These are phyloP conservation scores for Chamaetylas fuelleborni DNA, from an alignment of 2,113 vertebrate species.

Conservation along the genomic window DNA sequence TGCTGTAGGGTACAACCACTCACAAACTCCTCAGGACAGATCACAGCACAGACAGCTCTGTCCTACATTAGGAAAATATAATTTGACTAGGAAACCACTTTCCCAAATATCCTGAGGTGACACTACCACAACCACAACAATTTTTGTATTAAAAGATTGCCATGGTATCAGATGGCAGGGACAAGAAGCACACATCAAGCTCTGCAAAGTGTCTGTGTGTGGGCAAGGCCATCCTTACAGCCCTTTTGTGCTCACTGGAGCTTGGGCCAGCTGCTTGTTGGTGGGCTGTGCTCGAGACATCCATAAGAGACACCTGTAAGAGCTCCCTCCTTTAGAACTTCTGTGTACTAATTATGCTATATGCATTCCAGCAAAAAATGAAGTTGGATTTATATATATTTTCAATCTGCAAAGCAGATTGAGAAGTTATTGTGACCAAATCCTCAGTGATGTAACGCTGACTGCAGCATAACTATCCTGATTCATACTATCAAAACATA, in stretches of 20 bases:
- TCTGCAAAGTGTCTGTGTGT: not conserved
- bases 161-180: not conserved
- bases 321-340: not conserved
- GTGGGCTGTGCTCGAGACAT: not conserved
- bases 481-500: constrained; percentile 4
- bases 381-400: not conserved
- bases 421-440: not conserved
- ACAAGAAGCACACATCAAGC: not conserved
- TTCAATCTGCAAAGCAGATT: not conserved
- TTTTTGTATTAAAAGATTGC: not conserved
- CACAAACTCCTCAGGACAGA: not conserved
- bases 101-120: not conserved
- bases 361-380: not conserved
- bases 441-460: not conserved
- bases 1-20: not conserved
- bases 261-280: not conserved
- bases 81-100: not conserved
- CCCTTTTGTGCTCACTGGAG: not conserved
- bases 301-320: not conserved
- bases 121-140: not conserved
- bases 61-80: not conserved
- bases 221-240: not conserved
- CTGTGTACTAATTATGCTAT: not conserved
- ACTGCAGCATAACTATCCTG: not conserved
- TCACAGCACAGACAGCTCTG: not conserved